Evolutionary conservation across 2,888 invertebrate genomes (phyloP), one percentile per base, ranked within the genome.

Genomic region (Pandemis cinnamomeana): DNA sequence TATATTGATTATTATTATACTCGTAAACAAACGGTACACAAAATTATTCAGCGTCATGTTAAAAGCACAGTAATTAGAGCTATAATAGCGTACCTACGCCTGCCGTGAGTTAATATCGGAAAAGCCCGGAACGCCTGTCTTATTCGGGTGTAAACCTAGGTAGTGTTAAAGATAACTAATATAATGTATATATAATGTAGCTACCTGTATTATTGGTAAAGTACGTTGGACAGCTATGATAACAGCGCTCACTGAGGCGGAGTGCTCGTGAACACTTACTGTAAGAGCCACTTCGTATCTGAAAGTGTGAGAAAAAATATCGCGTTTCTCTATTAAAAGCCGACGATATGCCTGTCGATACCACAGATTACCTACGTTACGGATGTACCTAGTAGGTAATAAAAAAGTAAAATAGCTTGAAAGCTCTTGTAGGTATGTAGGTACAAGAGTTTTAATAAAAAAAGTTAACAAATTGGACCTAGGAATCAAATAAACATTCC

Each of bases 141-240:
- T 36, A 36, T 46, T 10, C 11, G 8, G 11, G 46, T 46, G 46
- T 46, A 46, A 46, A 46, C 46, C 3, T 46, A 46, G 11, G 46
- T 11, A 46, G 46, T 11, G 11, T 11, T 46, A 46, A 10, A 5
- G 46, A 11, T 46, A 11, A 46, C 4, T 46, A 44, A 7, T 36
- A 36, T 36, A 36, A 36, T 36, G 27, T 2, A 2, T 36, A 36
- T 36, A 36, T 36, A 4, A 4, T 36, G 27, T 36, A 36, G 1
- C 27, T 36, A 87, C 89, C 83, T 86, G 78, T 48, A 89, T 80
- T 0, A 86, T 77, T 3, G 90, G 89, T 61, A 88, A 78, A 13
- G 60, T 78, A 2, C 80, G 68, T 8, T 81, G 78, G 13, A 83
- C 77, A 2, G 78, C 73, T 11, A 74, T 78, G 11, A 87, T 76